Evolutionary conservation across 2,797 vertebrate species (phyloP).

Genomic region (Glossophaga mutica): DNA sequence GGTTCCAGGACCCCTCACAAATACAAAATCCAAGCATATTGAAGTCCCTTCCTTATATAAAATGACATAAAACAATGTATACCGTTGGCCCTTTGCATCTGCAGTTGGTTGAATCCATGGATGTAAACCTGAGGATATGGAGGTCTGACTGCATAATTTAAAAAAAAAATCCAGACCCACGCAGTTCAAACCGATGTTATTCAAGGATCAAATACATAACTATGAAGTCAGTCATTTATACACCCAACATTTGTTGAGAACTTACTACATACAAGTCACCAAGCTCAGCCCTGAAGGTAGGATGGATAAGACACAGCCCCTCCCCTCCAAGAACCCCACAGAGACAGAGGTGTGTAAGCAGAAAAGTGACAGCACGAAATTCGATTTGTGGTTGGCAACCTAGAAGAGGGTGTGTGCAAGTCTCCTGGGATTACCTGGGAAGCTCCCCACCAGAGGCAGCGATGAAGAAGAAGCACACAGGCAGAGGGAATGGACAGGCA

Average conservation of each 20-base stretch:
- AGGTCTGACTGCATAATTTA: neutral
- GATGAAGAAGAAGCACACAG: accelerated
- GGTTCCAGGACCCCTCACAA: neutral
- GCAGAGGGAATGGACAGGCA: accelerated
- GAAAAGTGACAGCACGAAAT: neutral
- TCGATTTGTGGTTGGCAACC: neutral
- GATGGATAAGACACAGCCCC: neutral
- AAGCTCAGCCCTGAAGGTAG: neutral
- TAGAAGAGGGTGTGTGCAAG: neutral
- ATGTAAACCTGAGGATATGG: neutral
- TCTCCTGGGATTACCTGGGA: neutral
- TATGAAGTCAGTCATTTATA: neutral
- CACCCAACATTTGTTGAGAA: neutral
- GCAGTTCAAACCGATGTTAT: neutral
- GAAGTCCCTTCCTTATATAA: neutral
- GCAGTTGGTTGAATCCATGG: neutral
- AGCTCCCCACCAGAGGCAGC: neutral
- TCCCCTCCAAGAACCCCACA: neutral
- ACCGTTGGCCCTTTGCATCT: neutral
- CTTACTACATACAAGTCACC: neutral
- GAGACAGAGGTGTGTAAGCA: neutral
- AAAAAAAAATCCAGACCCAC: neutral
- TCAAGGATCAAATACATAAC: neutral
- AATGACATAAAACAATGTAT: neutral
- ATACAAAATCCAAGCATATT: neutral